phyloP scores from a whole-genome alignment of 2,113 vertebrate genomes.

The Macrotis lagotis region DNA sequence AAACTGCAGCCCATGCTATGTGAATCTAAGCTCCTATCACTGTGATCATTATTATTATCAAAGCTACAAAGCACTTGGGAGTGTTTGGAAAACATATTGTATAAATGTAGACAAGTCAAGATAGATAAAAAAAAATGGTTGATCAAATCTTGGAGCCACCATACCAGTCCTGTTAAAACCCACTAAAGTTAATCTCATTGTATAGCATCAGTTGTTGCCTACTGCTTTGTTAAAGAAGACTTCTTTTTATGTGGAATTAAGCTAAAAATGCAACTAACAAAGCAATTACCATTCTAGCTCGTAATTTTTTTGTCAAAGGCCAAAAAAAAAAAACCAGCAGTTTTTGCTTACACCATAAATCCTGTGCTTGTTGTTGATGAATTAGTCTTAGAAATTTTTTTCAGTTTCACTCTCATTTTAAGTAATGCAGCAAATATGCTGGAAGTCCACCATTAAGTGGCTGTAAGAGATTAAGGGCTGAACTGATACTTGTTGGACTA shows the following conservation, averaged over 20 bases:
- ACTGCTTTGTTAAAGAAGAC: conserved; percentile 51
- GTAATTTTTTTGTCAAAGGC: conserved; percentile 56
- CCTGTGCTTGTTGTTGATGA: conserved; percentile 62
- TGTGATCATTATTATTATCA: background rate
- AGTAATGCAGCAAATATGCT: conserved; percentile 20
- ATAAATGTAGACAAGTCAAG: conserved; percentile 30
- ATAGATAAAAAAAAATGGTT: conserved; percentile 54
- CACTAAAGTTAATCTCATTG: conserved; percentile 48
- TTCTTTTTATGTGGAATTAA: conserved; percentile 49
- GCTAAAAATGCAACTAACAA: conserved; percentile 7
- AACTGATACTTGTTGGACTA: conserved; percentile 60
- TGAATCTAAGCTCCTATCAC: background rate
- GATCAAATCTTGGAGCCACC: conserved; percentile 21
- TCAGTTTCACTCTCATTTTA: conserved; percentile 21
- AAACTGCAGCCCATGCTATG: background rate
- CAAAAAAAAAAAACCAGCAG: conserved; percentile 68
- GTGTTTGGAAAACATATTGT: conserved; percentile 2
- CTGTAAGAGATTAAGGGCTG: conserved; percentile 67
- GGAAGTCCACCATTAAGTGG: conserved; percentile 30
- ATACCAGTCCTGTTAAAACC: conserved; percentile 30
- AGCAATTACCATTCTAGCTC: conserved; percentile 32
- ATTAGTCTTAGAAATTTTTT: conserved; percentile 22
- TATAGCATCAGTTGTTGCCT: conserved; percentile 3
- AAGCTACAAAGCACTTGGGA: background rate
- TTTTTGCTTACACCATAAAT: conserved; percentile 64